These are phyloP conservation scores for Phenganax marumi DNA, from an alignment of 92 coral and sea anemone genomes.

Conservation along the genomic window DNA sequence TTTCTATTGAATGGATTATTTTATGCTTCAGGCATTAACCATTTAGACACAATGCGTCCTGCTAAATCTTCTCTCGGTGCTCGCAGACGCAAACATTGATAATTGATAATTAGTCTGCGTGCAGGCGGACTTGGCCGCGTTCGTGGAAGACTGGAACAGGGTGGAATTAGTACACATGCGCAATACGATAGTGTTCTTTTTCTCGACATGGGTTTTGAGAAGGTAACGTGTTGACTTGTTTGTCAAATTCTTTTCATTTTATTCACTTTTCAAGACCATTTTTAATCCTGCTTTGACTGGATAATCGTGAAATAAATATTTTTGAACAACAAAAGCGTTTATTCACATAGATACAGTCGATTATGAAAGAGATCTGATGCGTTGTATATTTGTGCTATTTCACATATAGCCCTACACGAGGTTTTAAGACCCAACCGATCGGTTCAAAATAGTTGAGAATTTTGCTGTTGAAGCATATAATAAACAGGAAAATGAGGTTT, in stretches of 20 bases:
- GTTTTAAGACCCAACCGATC: background rate
- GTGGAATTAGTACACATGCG: slow-evolving; percentile 37
- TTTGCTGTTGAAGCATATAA: no score
- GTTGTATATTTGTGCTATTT: background rate
- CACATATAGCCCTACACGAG: background rate
- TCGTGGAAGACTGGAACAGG: slow-evolving; percentile 12
- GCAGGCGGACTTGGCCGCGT: background rate
- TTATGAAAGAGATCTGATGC: background rate
- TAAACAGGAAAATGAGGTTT: no score
- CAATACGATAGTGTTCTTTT: slow-evolving; percentile 62
- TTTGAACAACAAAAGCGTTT: background rate
- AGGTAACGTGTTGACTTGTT: slow-evolving; percentile 63
- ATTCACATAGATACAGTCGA: background rate
- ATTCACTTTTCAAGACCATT: background rate
- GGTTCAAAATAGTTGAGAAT: no score
- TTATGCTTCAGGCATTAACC: no score
- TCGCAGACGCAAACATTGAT: background rate
- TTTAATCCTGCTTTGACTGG: background rate
- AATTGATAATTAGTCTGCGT: background rate
- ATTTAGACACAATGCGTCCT: background rate
- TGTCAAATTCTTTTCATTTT: background rate
- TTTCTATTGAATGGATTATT: background rate
- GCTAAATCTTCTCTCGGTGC: background rate
- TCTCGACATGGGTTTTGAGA: slow-evolving; percentile 95
- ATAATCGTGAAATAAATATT: background rate